A percentile compares a stretch with the other conserved stretches of the same genome.
Evolutionary conservation across 1,140 invertebrate species (phyloP).

Genomic region (Triops cancriformis): DNA sequence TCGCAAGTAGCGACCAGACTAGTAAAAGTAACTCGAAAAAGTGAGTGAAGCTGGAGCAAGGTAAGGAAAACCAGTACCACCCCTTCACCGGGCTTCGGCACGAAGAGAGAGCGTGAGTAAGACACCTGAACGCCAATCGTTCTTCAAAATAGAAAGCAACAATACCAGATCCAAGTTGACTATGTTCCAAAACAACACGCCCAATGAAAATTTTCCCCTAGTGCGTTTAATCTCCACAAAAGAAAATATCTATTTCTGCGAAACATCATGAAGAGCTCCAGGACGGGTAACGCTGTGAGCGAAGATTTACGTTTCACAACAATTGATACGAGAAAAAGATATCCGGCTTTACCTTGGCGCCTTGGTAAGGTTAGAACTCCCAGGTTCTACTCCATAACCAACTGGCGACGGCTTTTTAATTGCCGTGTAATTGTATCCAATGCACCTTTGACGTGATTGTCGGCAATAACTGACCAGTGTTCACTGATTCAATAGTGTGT

Average conservation of each 20-base stretch:
- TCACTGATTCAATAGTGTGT: too few species aligned
- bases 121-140: background rate
- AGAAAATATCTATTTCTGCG: background rate
- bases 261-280: background rate
- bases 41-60: background rate
- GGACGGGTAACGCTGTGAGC: background rate
- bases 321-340: background rate
- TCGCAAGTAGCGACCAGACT: background rate
- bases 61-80: background rate
- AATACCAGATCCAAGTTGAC: background rate
- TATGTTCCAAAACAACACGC: background rate
- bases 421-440: background rate
- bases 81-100: background rate
- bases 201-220: too few species aligned
- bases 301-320: background rate
- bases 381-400: background rate
- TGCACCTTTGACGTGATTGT: background rate
- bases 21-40: background rate
- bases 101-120: slow-evolving; percentile 12
- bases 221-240: background rate
- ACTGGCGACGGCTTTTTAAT: background rate
- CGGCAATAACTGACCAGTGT: background rate
- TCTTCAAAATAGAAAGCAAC: background rate
- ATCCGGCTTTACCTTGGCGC: background rate
- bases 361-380: background rate